Evolutionary conservation across 2,797 vertebrate species (phyloP), one percentile per base, ranked within the genome.

Genomic region (Enoplosus armatus): DNA sequence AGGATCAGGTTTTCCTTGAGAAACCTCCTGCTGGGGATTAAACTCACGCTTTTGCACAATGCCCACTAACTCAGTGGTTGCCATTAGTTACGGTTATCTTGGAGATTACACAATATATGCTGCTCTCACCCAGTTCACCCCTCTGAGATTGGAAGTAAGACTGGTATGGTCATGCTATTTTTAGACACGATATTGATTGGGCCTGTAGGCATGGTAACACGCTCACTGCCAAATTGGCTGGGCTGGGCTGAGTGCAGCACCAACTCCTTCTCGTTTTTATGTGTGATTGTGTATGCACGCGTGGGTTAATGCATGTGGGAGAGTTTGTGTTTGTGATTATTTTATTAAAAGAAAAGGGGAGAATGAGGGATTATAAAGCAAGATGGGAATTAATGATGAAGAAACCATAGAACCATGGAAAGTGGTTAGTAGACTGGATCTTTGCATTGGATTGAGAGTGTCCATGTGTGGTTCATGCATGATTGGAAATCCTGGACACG

Each of bases 161-260:
- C 87, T 90, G 87, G 93, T 91, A 85, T 85, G 80, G 75, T 51
- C n/a, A 2, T 43, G 83, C 86, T 94, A 94, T 94, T 93, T 94
- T 90, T 94, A 93, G 92, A 71, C 16, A 6, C 48, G 3, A 43
- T 87, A 94, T 95, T 87, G 93, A 95, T 94, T 85, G 82, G 79
- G 76, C 91, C 90, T 73, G 88, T 91, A 80, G 93, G 91, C 92
- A 91, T 88, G 86, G 87, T 80, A 85, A 93, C 93, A 82, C 29
- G 15, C 79, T 87, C 66, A n/a, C 83, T 87, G 78, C 51, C 79
- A 88, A 87, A 89, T 89, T 77, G 76, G 62, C 65, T 76, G 77
- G 70, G 65, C 65, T 76, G 72, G 56, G 85, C 54, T 86, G 75
- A 69, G 64, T 71, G 62, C 81, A 76, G 55, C 76, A 72, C 48